These are phyloP conservation scores for Ceriagrion tenellum DNA, from an alignment of 2,888 invertebrate genomes.

Conservation along the genomic window DNA sequence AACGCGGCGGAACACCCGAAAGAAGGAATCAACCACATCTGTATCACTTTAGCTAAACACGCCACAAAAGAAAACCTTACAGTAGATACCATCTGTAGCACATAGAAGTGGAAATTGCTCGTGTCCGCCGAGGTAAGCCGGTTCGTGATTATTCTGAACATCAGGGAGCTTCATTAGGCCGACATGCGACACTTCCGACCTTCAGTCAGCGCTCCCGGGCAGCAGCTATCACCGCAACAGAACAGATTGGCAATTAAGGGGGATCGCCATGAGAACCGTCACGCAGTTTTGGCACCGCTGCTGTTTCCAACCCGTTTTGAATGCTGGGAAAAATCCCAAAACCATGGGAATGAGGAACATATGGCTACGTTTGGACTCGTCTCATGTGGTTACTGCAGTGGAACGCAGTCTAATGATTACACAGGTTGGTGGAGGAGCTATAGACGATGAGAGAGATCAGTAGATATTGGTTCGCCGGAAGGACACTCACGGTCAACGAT, in stretches of 20 bases:
- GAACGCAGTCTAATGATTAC: neutral
- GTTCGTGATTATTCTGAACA: neutral
- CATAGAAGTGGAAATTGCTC: too few species aligned
- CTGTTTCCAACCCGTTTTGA: neutral
- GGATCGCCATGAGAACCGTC: neutral
- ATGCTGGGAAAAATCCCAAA: neutral
- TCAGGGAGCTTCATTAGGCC: neutral
- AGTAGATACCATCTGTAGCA: too few species aligned
- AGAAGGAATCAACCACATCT: too few species aligned
- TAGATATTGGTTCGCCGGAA: neutral
- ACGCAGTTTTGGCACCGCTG: conserved; percentile 29
- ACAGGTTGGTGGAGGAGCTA: neutral
- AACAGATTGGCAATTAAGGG: neutral
- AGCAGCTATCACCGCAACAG: neutral
- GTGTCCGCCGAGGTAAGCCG: neutral
- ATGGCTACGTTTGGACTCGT: neutral
- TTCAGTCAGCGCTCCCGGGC: neutral
- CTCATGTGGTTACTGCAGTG: neutral
- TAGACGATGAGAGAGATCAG: neutral
- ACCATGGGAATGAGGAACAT: neutral
- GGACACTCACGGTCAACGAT: neutral
- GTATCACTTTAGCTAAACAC: too few species aligned
- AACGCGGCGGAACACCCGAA: too few species aligned
- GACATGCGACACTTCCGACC: conserved; percentile 14
- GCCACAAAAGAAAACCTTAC: too few species aligned